Percentiles rank a stretch among this genome's conserved stretches.
These are phyloP conservation scores for Rapana venosa DNA, from an alignment of 2,888 invertebrate species.

Conservation along the genomic window DNA sequence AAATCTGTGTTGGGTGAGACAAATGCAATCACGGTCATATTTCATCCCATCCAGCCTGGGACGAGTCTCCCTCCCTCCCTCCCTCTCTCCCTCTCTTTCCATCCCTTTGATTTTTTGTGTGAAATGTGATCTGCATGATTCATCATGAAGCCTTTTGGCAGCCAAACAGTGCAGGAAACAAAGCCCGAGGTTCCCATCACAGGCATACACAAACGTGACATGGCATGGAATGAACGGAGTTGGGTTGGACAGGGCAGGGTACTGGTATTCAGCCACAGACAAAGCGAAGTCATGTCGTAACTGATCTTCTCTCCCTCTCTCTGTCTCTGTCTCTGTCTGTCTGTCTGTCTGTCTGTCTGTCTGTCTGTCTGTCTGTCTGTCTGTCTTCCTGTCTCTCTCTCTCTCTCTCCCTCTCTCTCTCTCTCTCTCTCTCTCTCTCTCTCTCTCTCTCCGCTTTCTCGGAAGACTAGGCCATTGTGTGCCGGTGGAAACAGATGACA, in stretches of 20 bases:
- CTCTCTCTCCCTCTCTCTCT: not conserved
- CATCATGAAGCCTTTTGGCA: not conserved
- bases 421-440: no score
- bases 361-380: not conserved
- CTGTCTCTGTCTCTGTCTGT: not conserved
- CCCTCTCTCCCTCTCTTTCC: not conserved
- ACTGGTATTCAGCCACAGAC: not conserved
- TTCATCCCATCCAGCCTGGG: not conserved
- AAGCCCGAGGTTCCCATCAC: not conserved
- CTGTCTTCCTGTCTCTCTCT: not conserved
- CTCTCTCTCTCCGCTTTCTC: no score
- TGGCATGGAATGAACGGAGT: not conserved
- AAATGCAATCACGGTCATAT: slow-evolving; percentile 6
- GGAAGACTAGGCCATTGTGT: no score
- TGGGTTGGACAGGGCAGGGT: not conserved
- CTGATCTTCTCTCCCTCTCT: not conserved
- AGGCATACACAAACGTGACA: not conserved
- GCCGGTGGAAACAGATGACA: no score
- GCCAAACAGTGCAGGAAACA: not conserved
- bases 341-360: not conserved
- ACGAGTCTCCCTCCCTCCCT: not conserved
- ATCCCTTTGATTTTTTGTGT: not conserved
- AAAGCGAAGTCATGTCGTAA: not conserved
- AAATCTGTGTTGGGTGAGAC: not conserved
- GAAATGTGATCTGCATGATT: not conserved